These are phyloP conservation scores for Pocillopora verrucosa DNA, from an alignment of 64 coral and sea anemone genomes.

Conservation along the genomic window DNA sequence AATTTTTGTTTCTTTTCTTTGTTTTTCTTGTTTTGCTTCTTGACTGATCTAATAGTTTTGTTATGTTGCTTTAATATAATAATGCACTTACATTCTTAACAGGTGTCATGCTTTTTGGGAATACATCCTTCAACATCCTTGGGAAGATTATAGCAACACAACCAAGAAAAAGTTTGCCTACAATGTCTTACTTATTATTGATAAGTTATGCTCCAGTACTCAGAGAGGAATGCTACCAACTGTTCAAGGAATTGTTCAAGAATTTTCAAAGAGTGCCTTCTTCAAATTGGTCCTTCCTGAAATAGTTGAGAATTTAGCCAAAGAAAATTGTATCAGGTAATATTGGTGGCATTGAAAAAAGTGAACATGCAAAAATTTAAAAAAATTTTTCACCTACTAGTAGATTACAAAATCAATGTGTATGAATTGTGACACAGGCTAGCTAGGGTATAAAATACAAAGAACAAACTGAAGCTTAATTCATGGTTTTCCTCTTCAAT, in stretches of 20 bases:
- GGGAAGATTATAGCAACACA: background rate
- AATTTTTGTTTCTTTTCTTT: too few species aligned
- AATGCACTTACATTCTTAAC: too few species aligned
- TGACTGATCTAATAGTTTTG: too few species aligned
- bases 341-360: background rate
- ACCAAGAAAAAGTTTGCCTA: background rate
- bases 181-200: constrained; percentile 23
- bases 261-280: constrained; percentile 18
- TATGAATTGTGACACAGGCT: too few species aligned
- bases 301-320: background rate
- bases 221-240: background rate
- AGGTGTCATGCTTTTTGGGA: constrained; percentile 50
- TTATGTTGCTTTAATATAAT: too few species aligned
- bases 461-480: too few species aligned
- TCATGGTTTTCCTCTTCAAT: too few species aligned
- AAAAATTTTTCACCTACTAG: too few species aligned
- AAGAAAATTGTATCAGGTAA: background rate
- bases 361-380: too few species aligned
- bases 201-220: constrained; percentile 1
- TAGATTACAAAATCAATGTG: too few species aligned
- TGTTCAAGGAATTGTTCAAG: constrained; percentile 7
- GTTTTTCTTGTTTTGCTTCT: too few species aligned
- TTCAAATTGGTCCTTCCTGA: constrained; percentile 21
- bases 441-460: too few species aligned
- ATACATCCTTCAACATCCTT: constrained; percentile 33